phyloP scores from a whole-genome alignment of 2,888 invertebrate genomes.

The Nemotelus nigrinus region DNA sequence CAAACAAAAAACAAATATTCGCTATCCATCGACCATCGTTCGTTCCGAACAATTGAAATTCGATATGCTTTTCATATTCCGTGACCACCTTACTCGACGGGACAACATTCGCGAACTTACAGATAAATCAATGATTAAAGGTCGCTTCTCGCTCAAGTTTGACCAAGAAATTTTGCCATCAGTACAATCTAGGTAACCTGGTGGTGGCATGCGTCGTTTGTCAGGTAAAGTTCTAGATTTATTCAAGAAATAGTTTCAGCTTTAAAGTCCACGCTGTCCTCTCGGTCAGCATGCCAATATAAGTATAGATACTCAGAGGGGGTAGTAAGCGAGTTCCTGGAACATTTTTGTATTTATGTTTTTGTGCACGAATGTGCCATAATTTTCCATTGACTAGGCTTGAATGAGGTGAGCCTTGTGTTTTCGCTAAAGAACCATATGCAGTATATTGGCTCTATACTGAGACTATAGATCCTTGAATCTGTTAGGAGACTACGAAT shows the following conservation, averaged over 20 bases:
- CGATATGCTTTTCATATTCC: conserved; percentile 38
- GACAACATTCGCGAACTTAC: conserved; percentile 9
- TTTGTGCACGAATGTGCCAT: neutral
- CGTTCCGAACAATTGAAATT: conserved; percentile 37
- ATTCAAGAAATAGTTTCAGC: conserved; percentile 10
- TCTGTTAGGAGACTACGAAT: too few species aligned
- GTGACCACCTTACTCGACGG: conserved; percentile 23
- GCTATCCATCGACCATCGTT: too few species aligned
- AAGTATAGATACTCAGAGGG: neutral
- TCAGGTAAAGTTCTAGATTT: conserved; percentile 30
- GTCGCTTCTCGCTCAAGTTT: too few species aligned
- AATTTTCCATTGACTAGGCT: conserved; percentile 34
- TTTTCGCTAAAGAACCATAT: neutral
- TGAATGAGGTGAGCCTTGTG: conserved; percentile 13
- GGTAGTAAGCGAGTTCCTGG: conserved; percentile 20
- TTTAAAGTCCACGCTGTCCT: neutral
- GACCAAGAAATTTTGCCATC: neutral
- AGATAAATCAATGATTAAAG: conserved; percentile 39
- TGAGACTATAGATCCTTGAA: too few species aligned
- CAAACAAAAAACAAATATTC: too few species aligned
- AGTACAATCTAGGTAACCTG: too few species aligned
- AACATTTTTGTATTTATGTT: conserved; percentile 16
- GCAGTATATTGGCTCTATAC: too few species aligned
- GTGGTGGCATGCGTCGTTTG: too few species aligned
- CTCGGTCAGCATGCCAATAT: conserved; percentile 20